phyloP scores from a whole-genome alignment of 2,888 invertebrate species.

The Nemoura dubitans region DNA sequence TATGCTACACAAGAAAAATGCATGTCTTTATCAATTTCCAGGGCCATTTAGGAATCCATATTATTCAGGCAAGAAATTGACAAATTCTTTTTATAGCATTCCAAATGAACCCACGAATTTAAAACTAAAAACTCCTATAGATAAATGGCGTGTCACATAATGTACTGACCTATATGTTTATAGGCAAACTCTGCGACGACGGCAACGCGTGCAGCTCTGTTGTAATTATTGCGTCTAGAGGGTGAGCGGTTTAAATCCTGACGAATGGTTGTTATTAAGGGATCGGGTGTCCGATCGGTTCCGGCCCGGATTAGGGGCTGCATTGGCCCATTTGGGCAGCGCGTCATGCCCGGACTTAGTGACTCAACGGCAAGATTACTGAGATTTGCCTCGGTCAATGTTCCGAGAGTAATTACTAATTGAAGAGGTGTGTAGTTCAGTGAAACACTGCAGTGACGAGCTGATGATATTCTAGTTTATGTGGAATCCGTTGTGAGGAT shows the following conservation, averaged over 20 bases:
- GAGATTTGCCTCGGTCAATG: constrained; percentile 34
- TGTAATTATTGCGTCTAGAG: neutral
- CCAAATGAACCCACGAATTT: too few relatives aligned
- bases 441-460: constrained; percentile 1
- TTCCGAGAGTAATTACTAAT: constrained; percentile 33
- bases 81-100: too few relatives aligned
- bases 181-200: too few relatives aligned
- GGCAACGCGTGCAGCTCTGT: neutral
- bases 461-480: neutral
- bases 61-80: too few relatives aligned
- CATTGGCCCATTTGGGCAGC: neutral
- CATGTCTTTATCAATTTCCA: too few relatives aligned
- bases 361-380: constrained; percentile 34
- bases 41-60: too few relatives aligned
- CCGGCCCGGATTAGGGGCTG: constrained; percentile 36
- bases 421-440: neutral
- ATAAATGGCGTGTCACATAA: too few relatives aligned
- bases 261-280: constrained; percentile 44
- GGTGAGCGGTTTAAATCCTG: constrained; percentile 36
- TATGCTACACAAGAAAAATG: too few relatives aligned
- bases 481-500: neutral
- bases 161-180: too few relatives aligned
- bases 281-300: constrained; percentile 39
- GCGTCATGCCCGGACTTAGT: constrained; percentile 29
- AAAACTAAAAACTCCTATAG: too few relatives aligned